Evolutionary conservation across 2,797 vertebrate genomes (phyloP), one percentile per base, ranked within the genome.

Genomic region (Clarias fuscus): DNA sequence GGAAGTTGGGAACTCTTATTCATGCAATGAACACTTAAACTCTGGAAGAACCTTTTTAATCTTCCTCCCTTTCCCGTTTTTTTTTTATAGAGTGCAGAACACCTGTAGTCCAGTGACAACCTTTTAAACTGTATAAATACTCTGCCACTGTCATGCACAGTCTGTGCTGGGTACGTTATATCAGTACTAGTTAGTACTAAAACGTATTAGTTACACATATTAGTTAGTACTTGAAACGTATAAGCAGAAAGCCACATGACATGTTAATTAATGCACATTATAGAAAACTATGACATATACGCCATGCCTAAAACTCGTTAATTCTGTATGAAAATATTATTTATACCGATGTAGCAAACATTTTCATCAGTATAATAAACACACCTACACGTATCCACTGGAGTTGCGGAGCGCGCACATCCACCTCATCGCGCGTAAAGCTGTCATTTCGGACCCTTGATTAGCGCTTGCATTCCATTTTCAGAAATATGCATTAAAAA

Each of bases 1-100:
- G 37, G 24, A 79, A 62, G 20, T 11, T 79, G 40, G 59, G 37
- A 82, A 82, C 79, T 82, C 64, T 53, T 56, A 82, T 68, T 82
- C 27, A 82, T 68, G 40, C 40, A 53, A 20, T 30, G 8, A 53
- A 53, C 43, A 22, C n/a, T 56, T 68, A 10, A 48, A 37, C 77
- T 59, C 78, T 48, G 13, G 24, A 20, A 53, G 40, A 48, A 48
- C 62, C 22, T 48, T 67, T 82, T 82, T 48, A 56, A 56, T 14
- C 53, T 56, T 56, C 53, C 53, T 56, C 53, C 53, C 43, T 7
- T 43, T 10, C 22, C 3, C 53, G 48, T 1, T 56, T 56, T 56
- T 4, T 56, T 56, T 56, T 22, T 48, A 48, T 13, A 58, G 73
- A 61, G 58, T 37, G 58, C 40, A 7, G 33, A 43, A 13, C 11